Base-by-base conservation (phyloP, 1,140 invertebrate species). In the Diploscapter pachys region DNA sequence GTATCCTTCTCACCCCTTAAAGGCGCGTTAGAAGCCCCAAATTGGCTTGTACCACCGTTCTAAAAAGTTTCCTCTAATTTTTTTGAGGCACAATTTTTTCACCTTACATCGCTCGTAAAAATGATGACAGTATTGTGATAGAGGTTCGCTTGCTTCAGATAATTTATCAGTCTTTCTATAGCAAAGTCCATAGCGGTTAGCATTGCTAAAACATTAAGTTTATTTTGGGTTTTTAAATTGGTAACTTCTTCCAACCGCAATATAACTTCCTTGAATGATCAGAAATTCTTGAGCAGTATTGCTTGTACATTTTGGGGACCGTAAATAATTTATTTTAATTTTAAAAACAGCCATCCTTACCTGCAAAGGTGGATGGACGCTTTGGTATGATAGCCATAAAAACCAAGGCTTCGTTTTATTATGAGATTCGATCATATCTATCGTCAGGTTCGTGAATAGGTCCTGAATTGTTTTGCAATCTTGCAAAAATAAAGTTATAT, bases 81-180 rank as follows among this genome's bases (percentile, higher is more conserved):
- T 53, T 50, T 63, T 4, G 3, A 3, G 5, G 3, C 4, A 56
- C 61, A n/a, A n/a, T 0, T 31, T 31, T 31, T 31, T 62, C 56
- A 31, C 57, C 82, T 80, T 76, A 86, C 83, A 80, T 88, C 87
- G 51, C 85, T 86, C 8, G 85, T 82, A 74, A 88, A 88, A 4
- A 86, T 79, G 9, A 88, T 87, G 54, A 88, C 71, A 5, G 89
- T 88, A 75, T 89, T 86, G 11, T 89, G 81, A 82, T 86, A 88
- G 63, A 88, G 79, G 48, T 85, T 86, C 56, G 77, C 81, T 5
- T 82, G 72, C 73, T 86, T 86, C 13, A 89, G 82, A 65, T 85
- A 83, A 9, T 82, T 63, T 2, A 88, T 85, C 4, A 89, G 78
- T 71, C 86, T 86, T n/a, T 85, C 87, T 50, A 88, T 80, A 52